Evolutionary conservation across 2,888 invertebrate genomes (phyloP).

Genomic region (Aproaerema taeniolella): DNA sequence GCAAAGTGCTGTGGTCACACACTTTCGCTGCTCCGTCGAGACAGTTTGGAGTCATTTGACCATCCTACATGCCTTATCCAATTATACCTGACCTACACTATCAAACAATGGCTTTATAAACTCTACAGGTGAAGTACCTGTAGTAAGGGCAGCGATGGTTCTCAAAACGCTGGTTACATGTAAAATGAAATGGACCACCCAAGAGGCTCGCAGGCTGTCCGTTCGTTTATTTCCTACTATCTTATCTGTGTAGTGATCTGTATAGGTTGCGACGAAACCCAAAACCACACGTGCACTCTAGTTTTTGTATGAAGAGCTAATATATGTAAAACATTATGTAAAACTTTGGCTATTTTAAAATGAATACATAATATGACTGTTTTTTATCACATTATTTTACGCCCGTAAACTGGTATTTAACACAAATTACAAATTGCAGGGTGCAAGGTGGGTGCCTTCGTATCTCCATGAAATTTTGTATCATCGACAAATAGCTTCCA

Average conservation of each 20-base stretch:
- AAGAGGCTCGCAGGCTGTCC: conserved; percentile 40
- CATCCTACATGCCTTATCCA: conserved; percentile 35
- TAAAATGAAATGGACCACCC: conserved; percentile 55
- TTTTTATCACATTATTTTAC: too few species aligned
- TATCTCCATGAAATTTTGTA: too few species aligned
- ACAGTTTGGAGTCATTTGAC: conserved; percentile 55
- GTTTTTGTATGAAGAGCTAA: not conserved
- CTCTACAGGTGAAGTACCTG: conserved; percentile 11
- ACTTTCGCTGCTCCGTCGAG: conserved; percentile 73
- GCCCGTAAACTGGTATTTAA: too few species aligned
- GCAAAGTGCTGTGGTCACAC: conserved; percentile 55
- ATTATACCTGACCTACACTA: conserved; percentile 30
- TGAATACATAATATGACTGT: too few species aligned
- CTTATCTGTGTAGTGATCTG: conserved; percentile 57
- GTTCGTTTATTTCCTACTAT: conserved; percentile 57
- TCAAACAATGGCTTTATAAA: conserved; percentile 16
- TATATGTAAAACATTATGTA: not conserved
- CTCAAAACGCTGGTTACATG: conserved; percentile 45
- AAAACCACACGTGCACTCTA: conserved; percentile 29
- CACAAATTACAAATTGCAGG: too few species aligned
- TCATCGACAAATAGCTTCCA: too few species aligned
- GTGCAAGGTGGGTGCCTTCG: too few species aligned
- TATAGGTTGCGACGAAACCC: conserved; percentile 37
- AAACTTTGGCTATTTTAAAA: too few species aligned
- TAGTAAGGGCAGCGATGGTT: conserved; percentile 16